Evolutionary conservation across 2,888 invertebrate genomes (phyloP), one percentile per base, ranked within the genome.

Genomic region (Chrysodeixis includens): DNA sequence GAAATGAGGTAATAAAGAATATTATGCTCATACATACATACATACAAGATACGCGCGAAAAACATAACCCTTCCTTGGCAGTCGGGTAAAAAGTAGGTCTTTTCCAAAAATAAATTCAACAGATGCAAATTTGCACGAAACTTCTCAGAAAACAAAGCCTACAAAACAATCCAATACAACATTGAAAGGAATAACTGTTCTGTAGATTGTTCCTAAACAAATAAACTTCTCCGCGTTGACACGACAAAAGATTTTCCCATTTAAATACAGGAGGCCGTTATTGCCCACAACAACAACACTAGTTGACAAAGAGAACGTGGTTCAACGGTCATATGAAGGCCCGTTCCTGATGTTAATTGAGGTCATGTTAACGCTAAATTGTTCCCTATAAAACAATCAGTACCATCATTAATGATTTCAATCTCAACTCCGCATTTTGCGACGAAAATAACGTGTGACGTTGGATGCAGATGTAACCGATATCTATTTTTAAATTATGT

Each of bases 311-410:
- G 79, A 71, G 80, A 82, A 77, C 71, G 76, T 79, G 85, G 87
- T 87, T 87, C 88, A 88, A 84, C 80, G 86, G 79, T 85, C 87
- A 88, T 82, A 66, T 69, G 68, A 76, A 80, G 81, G 80, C 74
- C 79, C 76, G 79, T 86, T 83, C 71, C 74, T 73, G 72, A 86
- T 83, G 81, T 75, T 85, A 88, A 88, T 87, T 83, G 74, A 81
- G 83, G 81, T 69, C 79, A 78, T 75, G 74, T 82, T 81, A 78
- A 82, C 81, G 75, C 80, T 72, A 76, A 83, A 79, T 76, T 71
- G 64, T 69, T 81, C 69, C 78, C 74, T 69, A 77, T 72, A 81
- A 83, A 82, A 81, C 78, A 82, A 83, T 78, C 78, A 72, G 59
- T 75, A 58, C 66, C 59, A 63, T 62, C 61, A 64, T 74, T 72